phyloP scores from a whole-genome alignment of 2,113 vertebrate species.

The Sclerurus mexicanus region DNA sequence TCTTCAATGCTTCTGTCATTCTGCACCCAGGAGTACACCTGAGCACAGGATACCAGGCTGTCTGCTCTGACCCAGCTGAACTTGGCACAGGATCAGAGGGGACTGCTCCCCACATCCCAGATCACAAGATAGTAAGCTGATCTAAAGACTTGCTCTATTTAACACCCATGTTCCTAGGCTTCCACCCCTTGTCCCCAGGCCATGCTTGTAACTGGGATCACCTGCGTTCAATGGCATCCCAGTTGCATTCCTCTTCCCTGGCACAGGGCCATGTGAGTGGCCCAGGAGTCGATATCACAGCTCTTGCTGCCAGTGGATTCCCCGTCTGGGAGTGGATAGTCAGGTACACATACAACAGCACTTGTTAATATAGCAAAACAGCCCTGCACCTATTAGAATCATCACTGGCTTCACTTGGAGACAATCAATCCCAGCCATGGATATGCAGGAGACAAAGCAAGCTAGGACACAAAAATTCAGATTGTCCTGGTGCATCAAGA shows the following conservation, averaged over 20 bases:
- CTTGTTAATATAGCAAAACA: not conserved
- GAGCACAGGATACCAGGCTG: not conserved
- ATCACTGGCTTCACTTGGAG: not conserved
- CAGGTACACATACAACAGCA: not conserved
- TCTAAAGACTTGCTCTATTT: constrained; percentile 18
- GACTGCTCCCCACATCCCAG: not conserved
- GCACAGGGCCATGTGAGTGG: not conserved
- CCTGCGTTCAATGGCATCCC: not conserved
- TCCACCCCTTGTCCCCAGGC: constrained; percentile 27
- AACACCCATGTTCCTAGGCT: not conserved
- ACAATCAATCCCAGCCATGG: not conserved
- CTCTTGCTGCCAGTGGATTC: not conserved
- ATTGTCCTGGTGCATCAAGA: not conserved
- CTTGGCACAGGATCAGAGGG: not conserved
- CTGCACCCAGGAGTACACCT: not conserved
- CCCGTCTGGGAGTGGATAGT: not conserved
- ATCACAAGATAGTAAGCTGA: constrained; percentile 19
- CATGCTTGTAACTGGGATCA: constrained; percentile 25
- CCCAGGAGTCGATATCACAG: not conserved
- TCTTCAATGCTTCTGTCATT: not conserved
- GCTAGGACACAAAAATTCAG: not conserved
- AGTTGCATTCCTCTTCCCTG: not conserved
- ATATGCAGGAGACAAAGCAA: not conserved
- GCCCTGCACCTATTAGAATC: not conserved
- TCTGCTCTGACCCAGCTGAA: constrained; percentile 21